A percentile compares a stretch with the other conserved stretches of the same genome.
Evolutionary conservation across 1,140 invertebrate species (phyloP).

Genomic region (Bombyx mandarina): DNA sequence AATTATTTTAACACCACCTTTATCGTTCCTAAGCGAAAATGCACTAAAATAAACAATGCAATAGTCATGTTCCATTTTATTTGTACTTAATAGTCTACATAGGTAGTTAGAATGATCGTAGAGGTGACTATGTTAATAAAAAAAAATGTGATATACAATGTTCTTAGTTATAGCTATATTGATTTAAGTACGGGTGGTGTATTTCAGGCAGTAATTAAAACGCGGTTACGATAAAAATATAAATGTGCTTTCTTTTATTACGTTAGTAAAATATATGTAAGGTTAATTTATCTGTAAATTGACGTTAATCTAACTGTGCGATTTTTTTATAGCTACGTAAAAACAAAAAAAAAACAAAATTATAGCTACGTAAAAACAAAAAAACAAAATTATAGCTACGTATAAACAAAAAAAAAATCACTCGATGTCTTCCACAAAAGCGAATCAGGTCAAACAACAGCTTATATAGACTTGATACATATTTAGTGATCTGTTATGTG

Average conservation of each 20-base stretch:
- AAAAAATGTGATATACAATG: constrained; percentile 55
- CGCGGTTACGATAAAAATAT: constrained; percentile 1
- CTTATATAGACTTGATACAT: background rate
- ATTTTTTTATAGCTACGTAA: too few relatives aligned
- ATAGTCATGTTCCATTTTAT: constrained; percentile 42
- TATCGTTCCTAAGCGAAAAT: constrained; percentile 45
- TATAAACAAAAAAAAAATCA: too few relatives aligned
- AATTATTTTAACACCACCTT: constrained; percentile 30
- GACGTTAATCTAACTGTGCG: constrained; percentile 7
- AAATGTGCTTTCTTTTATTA: too few relatives aligned
- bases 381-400: too few relatives aligned
- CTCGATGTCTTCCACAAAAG: too few relatives aligned
- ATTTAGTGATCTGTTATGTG: constrained; percentile 21
- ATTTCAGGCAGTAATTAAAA: constrained; percentile 13
- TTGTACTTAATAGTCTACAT: constrained; percentile 55
- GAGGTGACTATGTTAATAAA: constrained; percentile 37
- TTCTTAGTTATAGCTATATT: constrained; percentile 31
- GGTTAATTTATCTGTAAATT: constrained; percentile 5
- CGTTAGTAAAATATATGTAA: background rate
- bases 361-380: too few relatives aligned
- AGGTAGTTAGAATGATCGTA: constrained; percentile 20
- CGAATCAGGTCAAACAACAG: too few relatives aligned
- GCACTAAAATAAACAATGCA: constrained; percentile 34
- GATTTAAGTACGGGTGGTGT: constrained; percentile 45
- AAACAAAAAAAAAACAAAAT: too few relatives aligned